Evolutionary conservation across 2,797 vertebrate species (phyloP).

Genomic region (Myotis planiceps): DNA sequence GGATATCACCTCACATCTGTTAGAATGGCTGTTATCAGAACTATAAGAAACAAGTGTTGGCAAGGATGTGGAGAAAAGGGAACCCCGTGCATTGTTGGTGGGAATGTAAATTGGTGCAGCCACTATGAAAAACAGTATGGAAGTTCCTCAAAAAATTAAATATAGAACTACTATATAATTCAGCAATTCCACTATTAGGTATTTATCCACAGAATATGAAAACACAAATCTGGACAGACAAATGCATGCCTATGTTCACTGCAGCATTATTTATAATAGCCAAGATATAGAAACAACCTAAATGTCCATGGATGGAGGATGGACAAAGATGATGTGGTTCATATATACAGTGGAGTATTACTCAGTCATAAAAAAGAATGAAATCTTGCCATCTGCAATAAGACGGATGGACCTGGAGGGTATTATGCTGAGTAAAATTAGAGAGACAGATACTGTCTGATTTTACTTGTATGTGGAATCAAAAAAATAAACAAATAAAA

Average conservation of each 20-base stretch:
- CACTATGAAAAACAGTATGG: neutral
- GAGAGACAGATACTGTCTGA: neutral
- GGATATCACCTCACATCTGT: neutral
- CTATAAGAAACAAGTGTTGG: neutral
- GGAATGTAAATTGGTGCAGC: neutral
- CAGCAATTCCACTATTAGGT: neutral
- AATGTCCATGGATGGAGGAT: neutral
- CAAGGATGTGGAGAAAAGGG: neutral
- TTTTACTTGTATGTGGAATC: neutral
- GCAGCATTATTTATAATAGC: neutral
- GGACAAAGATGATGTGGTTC: neutral
- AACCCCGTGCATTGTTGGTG: neutral
- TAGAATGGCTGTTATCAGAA: neutral
- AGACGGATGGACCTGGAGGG: neutral
- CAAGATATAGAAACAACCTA: neutral
- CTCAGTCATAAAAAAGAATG: neutral
- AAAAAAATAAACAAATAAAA: neutral
- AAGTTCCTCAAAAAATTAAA: neutral
- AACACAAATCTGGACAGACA: neutral
- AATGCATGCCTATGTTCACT: neutral
- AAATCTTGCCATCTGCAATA: neutral
- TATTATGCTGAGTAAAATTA: neutral
- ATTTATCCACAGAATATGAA: neutral
- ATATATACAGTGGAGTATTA: neutral
- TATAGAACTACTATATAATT: neutral